Evolutionary conservation across 2,113 vertebrate species (phyloP).

Genomic region (Herpetotheres cachinnans): DNA sequence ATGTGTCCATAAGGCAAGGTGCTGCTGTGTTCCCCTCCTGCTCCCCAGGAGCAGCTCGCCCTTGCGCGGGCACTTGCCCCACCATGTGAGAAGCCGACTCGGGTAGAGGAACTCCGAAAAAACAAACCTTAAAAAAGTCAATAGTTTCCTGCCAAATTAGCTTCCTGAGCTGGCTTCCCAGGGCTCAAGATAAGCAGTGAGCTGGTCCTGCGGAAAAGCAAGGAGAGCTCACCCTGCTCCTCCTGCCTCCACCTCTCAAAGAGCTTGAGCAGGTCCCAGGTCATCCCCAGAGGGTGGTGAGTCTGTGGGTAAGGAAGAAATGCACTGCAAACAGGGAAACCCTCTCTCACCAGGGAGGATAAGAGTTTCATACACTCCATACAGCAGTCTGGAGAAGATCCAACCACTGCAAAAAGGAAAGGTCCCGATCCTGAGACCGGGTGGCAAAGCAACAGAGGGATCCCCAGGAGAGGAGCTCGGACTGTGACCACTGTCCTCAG

Average conservation of each 20-base stretch:
- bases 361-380: not conserved
- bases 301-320: not conserved
- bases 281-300: not conserved
- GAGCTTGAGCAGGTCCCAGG: not conserved
- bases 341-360: not conserved
- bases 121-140: not conserved
- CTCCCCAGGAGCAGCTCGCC: rapidly evolving
- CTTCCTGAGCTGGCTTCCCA: not conserved
- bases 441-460: not conserved
- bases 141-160: not conserved
- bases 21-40: not conserved
- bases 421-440: not conserved
- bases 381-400: not conserved
- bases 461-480: not conserved
- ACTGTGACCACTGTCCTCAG: not conserved
- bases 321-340: not conserved
- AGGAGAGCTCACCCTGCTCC: not conserved
- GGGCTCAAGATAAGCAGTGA: not conserved
- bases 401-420: not conserved
- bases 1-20: not conserved
- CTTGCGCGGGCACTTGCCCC: not conserved
- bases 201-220: not conserved
- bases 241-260: not conserved
- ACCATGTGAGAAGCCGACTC: not conserved
- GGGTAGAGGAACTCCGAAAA: not conserved